phyloP scores from a whole-genome alignment of 2,888 invertebrate genomes.

The Drosophila lacicola region DNA sequence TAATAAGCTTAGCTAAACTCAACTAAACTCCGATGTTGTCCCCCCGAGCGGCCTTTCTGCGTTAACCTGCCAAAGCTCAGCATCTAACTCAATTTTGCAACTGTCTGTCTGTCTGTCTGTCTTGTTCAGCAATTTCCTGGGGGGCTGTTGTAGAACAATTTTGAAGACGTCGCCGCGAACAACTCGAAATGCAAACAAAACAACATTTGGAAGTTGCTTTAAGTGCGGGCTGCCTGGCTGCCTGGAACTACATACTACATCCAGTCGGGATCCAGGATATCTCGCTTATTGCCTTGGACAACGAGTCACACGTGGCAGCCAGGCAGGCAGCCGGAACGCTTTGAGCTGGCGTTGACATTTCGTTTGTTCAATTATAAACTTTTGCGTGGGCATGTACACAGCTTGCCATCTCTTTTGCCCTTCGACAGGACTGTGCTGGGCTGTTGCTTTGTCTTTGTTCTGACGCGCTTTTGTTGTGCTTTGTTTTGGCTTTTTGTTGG shows the following conservation, averaged over 20 bases:
- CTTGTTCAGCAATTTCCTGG: slow-evolving; percentile 57
- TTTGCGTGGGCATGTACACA: slow-evolving; percentile 55
- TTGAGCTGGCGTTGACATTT: slow-evolving; percentile 77
- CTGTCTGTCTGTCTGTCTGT: slow-evolving; percentile 73
- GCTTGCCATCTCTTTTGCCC: not conserved
- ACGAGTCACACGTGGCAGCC: slow-evolving; percentile 47
- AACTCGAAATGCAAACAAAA: slow-evolving; percentile 64
- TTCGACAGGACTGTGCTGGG: not conserved
- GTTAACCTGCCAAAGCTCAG: slow-evolving; percentile 58
- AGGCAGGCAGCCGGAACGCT: slow-evolving; percentile 40
- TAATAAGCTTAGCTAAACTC: slow-evolving; percentile 71
- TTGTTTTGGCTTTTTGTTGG: slow-evolving; percentile 58
- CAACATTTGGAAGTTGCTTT: slow-evolving; percentile 43
- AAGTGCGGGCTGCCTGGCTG: slow-evolving; percentile 12
- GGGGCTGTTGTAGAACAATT: slow-evolving; percentile 46
- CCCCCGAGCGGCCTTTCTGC: slow-evolving; percentile 15
- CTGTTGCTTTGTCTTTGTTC: slow-evolving; percentile 54
- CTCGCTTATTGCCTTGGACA: slow-evolving; percentile 50
- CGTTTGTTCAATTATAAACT: slow-evolving; percentile 80
- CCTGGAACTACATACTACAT: slow-evolving; percentile 5
- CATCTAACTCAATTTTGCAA: slow-evolving; percentile 75
- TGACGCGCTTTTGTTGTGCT: slow-evolving; percentile 63
- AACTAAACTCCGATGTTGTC: slow-evolving; percentile 33
- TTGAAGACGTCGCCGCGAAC: slow-evolving; percentile 41
- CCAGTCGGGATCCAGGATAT: slow-evolving; percentile 13